A percentile compares a stretch with the other conserved stretches of the same genome.
Conservation (phyloP, 2,888 invertebrate genomes). For the Drosophila hawaiiensis region DNA sequence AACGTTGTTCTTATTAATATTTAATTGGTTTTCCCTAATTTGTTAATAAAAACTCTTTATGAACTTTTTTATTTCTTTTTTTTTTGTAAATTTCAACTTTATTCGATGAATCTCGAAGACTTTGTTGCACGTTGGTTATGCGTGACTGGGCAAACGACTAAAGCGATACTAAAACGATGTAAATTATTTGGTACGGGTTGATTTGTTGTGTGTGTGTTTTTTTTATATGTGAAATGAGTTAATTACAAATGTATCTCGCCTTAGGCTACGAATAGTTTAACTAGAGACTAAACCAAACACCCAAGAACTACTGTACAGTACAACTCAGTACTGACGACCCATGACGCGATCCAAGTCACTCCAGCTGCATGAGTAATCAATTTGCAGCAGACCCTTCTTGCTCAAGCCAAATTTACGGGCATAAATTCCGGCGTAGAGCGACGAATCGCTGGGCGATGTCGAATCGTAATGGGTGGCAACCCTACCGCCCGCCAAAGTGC, state of each 20-base stretch:
- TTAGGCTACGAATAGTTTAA: conserved; percentile 52
- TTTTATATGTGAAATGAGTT: conserved; percentile 55
- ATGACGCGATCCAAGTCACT: conserved; percentile 92
- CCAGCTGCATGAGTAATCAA: conserved; percentile 94
- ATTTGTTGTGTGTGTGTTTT: conserved; percentile 14
- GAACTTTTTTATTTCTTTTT: not conserved
- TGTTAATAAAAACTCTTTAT: not conserved
- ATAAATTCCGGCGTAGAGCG: conserved; percentile 84
- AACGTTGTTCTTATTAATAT: not conserved
- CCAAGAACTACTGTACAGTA: conserved; percentile 34
- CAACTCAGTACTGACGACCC: conserved; percentile 80
- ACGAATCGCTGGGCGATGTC: conserved; percentile 69
- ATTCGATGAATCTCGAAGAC: conserved; percentile 49
- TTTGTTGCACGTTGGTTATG: conserved; percentile 30
- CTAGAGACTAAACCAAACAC: conserved; percentile 59
- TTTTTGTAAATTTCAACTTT: conserved; percentile 29
- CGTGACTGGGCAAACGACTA: conserved; percentile 56
- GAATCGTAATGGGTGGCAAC: conserved; percentile 34
- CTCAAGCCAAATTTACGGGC: conserved; percentile 88
- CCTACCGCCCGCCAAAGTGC: conserved; percentile 46
- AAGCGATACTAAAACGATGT: conserved; percentile 45
- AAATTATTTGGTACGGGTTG: conserved; percentile 69
- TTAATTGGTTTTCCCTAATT: not conserved
- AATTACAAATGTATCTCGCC: conserved; percentile 49
- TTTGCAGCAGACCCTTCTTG: conserved; percentile 91